These are phyloP conservation scores for Aporrectodea caliginosa DNA, from an alignment of 1,140 invertebrate genomes.

Conservation along the genomic window DNA sequence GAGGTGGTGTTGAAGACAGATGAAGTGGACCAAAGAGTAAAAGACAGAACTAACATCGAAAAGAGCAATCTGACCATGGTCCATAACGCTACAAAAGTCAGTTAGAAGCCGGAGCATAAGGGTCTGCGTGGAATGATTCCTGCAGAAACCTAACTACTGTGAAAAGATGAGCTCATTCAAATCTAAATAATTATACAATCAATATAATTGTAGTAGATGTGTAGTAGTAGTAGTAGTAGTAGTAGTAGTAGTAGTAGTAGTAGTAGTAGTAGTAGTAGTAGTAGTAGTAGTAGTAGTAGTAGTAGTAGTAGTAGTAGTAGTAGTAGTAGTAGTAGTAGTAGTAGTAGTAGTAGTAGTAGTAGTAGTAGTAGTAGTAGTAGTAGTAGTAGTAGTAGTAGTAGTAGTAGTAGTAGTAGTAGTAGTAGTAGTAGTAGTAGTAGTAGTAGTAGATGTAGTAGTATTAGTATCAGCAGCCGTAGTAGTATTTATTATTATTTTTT, in stretches of 20 bases:
- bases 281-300: background rate
- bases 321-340: background rate
- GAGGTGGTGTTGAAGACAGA: too few species aligned
- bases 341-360: background rate
- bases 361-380: background rate
- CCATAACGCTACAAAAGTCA: too few species aligned
- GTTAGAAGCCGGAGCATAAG: too few species aligned
- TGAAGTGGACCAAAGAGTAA: too few species aligned
- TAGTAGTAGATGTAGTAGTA: background rate
- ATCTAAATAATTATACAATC: too few species aligned
- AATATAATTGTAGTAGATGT: background rate
- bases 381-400: background rate
- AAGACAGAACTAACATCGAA: too few species aligned
- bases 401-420: background rate
- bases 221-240: background rate
- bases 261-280: background rate
- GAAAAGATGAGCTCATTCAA: too few species aligned
- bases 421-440: background rate
- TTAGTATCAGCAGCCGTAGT: background rate
- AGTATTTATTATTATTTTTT: too few species aligned
- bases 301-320: background rate
- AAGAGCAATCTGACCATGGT: too few species aligned
- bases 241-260: background rate
- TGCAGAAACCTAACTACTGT: too few species aligned
- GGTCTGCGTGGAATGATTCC: too few species aligned